Conservation (phyloP, 2,797 vertebrate genomes). For the Zalophus californianus region DNA sequence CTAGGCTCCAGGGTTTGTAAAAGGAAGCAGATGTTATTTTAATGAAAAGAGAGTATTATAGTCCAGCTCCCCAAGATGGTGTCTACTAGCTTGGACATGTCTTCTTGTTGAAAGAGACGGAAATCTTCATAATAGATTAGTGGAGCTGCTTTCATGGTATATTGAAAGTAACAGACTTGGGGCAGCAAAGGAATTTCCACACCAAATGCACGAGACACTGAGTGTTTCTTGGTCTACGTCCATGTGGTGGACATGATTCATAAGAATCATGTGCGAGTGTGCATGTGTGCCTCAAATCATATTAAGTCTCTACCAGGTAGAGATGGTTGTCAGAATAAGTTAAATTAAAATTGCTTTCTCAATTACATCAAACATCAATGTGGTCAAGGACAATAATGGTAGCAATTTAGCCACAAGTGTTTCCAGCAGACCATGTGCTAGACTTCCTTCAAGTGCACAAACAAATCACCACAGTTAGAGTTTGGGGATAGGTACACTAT, state of each 20-base stretch:
- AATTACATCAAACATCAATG: neutral
- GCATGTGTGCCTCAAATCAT: rapidly evolving
- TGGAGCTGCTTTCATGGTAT: neutral
- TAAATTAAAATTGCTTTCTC: neutral
- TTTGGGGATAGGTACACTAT: neutral
- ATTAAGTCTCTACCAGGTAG: neutral
- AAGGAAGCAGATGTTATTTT: neutral
- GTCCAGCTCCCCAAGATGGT: neutral
- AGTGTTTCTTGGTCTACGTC: neutral
- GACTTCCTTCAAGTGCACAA: neutral
- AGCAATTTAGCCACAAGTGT: neutral
- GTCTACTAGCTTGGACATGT: neutral
- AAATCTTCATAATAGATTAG: neutral
- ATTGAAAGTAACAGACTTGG: neutral
- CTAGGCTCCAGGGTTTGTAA: neutral
- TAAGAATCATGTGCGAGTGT: rapidly evolving
- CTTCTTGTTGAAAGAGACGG: neutral
- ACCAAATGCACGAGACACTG: neutral
- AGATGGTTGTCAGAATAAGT: neutral
- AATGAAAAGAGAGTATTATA: neutral
- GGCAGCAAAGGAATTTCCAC: neutral
- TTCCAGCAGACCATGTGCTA: neutral
- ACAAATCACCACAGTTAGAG: neutral
- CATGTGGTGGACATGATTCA: neutral
- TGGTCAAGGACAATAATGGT: neutral